Conservation (phyloP, 1,140 invertebrate genomes). For the Drosophila kikkawai region DNA sequence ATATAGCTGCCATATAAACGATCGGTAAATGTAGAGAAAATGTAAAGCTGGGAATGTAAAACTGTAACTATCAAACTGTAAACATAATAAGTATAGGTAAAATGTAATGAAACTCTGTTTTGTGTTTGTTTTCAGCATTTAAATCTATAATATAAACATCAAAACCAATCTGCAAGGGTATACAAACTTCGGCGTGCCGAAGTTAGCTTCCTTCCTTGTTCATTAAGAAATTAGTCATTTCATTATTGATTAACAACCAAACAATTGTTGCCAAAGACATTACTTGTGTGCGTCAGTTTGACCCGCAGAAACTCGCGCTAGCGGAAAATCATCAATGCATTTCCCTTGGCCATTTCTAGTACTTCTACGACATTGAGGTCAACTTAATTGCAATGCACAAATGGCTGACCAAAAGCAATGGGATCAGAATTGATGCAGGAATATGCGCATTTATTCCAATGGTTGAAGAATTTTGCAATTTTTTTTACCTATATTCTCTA, state of each 20-base stretch:
- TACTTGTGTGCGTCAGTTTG: slow-evolving; percentile 4
- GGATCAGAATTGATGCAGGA: neutral
- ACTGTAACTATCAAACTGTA: too few species aligned
- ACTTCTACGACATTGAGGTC: slow-evolving; percentile 16
- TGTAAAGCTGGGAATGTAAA: too few species aligned
- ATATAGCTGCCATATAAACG: too few species aligned
- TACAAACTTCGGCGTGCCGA: too few species aligned
- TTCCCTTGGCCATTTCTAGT: slow-evolving; percentile 20
- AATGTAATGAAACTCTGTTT: too few species aligned
- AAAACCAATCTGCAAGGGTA: too few species aligned
- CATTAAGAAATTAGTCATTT: neutral
- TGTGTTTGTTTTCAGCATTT: too few species aligned
- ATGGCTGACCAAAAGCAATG: slow-evolving; percentile 4
- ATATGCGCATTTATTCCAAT: neutral
- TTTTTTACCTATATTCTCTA: neutral
- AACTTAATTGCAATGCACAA: slow-evolving; percentile 55
- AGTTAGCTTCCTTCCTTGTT: too few species aligned
- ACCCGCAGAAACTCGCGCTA: slow-evolving; percentile 11
- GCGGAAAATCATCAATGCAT: slow-evolving; percentile 1
- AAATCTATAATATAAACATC: too few species aligned
- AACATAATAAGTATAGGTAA: too few species aligned
- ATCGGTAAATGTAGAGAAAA: too few species aligned
- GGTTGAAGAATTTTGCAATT: neutral
- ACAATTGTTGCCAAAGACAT: neutral
- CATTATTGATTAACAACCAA: too few species aligned